Conservation (phyloP, 2,113 vertebrate species). For the Nematolebias whitei region DNA sequence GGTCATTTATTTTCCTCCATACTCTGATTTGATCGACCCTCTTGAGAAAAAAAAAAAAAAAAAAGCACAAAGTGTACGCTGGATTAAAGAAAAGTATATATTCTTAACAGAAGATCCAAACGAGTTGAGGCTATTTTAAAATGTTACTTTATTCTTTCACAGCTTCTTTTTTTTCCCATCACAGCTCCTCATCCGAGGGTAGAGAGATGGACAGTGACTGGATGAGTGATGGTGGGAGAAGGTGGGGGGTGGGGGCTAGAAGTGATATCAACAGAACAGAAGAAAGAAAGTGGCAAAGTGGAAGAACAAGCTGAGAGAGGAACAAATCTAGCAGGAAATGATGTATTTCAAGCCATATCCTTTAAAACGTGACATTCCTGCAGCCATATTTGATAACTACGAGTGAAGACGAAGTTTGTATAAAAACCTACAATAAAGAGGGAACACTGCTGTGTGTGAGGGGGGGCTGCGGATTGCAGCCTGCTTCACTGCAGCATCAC, state of each 20-base stretch:
- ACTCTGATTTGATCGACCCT: too few species aligned
- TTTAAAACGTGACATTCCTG: constrained; percentile 52
- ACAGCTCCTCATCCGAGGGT: constrained; percentile 68
- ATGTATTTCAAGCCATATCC: constrained; percentile 53
- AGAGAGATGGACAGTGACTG: constrained; percentile 30
- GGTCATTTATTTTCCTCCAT: neutral
- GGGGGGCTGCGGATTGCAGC: constrained; percentile 30
- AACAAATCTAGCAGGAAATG: constrained; percentile 19
- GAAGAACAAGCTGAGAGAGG: constrained; percentile 1
- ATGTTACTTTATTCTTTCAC: constrained; percentile 75
- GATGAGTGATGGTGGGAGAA: constrained; percentile 4
- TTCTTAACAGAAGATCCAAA: constrained; percentile 12
- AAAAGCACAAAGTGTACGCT: neutral
- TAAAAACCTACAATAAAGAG: constrained; percentile 72
- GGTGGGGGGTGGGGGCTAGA: constrained; percentile 11
- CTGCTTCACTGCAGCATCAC: constrained; percentile 34
- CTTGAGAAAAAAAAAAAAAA: neutral
- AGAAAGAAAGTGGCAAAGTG: constrained; percentile 11
- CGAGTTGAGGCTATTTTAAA: constrained; percentile 48
- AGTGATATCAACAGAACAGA: neutral
- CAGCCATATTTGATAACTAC: constrained; percentile 56
- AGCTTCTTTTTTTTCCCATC: constrained; percentile 78
- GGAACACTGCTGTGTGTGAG: constrained; percentile 6
- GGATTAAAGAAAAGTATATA: neutral
- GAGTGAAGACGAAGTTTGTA: constrained; percentile 68